Conservation (phyloP, 2,888 invertebrate species). For the Ischnura elegans region DNA sequence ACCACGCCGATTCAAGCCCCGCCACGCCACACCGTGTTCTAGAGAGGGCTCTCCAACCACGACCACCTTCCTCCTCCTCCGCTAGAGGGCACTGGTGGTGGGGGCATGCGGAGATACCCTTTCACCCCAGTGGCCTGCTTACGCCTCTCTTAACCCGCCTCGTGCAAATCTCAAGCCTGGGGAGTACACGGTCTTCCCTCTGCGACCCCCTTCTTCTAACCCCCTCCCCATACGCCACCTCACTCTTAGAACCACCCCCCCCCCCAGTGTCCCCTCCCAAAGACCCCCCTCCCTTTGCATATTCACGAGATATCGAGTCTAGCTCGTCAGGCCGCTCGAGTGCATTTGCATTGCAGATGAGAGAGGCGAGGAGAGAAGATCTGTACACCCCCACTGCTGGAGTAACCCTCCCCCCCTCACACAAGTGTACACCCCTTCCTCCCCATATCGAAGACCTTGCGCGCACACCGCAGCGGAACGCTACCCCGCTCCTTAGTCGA, state of each 20-base stretch:
- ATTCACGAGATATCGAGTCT: constrained; percentile 64
- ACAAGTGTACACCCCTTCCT: no score
- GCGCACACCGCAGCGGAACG: constrained; percentile 24
- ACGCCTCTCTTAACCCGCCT: constrained; percentile 51
- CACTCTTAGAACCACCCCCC: neutral
- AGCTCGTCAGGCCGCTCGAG: constrained; percentile 61
- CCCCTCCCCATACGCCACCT: constrained; percentile 1
- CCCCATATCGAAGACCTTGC: neutral
- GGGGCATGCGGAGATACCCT: constrained; percentile 1
- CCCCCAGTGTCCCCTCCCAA: neutral
- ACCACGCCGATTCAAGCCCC: neutral
- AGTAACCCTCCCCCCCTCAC: neutral
- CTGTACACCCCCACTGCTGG: neutral
- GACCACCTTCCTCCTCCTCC: neutral
- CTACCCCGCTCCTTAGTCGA: neutral
- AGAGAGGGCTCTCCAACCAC: neutral
- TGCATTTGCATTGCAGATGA: constrained; percentile 66
- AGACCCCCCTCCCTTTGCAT: constrained; percentile 53
- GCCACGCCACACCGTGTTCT: neutral
- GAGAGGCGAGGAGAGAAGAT: constrained; percentile 23
- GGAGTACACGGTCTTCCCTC: constrained; percentile 45
- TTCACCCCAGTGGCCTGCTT: constrained; percentile 65
- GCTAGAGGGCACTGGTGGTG: neutral
- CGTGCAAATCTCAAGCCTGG: constrained; percentile 59
- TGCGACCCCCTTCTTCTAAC: neutral